A percentile compares a stretch with the other conserved stretches of the same genome.
Evolutionary conservation across 1,140 invertebrate genomes (phyloP).

Genomic region (Lepidurus apus): DNA sequence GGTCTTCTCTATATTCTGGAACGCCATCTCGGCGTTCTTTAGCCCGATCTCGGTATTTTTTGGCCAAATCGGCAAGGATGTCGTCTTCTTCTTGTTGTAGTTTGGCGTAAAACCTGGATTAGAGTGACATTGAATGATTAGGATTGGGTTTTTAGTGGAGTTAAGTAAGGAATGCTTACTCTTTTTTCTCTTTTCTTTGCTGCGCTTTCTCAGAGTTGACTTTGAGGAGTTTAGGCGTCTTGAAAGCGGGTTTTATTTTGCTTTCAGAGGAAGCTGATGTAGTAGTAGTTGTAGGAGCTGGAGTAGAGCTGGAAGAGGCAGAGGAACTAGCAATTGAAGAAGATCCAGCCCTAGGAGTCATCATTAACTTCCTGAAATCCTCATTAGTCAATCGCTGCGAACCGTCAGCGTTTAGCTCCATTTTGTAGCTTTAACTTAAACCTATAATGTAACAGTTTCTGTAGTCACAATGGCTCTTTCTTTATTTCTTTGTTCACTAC

Average conservation of each 20-base stretch:
- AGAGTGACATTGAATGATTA: conserved; percentile 33
- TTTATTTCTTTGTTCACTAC: no score
- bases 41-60: conserved; percentile 90
- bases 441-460: neutral
- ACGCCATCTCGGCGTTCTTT: conserved; percentile 83
- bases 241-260: conserved; percentile 33
- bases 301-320: conserved; percentile 36
- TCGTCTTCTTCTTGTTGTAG: conserved; percentile 93
- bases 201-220: conserved; percentile 50
- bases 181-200: conserved; percentile 66
- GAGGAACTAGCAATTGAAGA: conserved; percentile 35
- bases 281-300: conserved; percentile 29
- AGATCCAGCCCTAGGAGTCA: conserved; percentile 68
- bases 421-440: neutral
- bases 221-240: conserved; percentile 35
- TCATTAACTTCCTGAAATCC: conserved; percentile 90
- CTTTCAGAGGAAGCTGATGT: conserved; percentile 19
- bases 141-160: conserved; percentile 32
- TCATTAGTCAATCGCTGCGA: conserved; percentile 74
- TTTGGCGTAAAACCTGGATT: conserved; percentile 76
- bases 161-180: conserved; percentile 51
- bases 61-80: conserved; percentile 88
- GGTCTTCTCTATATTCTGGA: conserved; percentile 74
- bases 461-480: no score
- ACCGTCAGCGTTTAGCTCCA: neutral